Percentiles rank a stretch among this genome's conserved stretches.
Conservation (phyloP, 2,888 invertebrate species). For the Deroplatys truncata region DNA sequence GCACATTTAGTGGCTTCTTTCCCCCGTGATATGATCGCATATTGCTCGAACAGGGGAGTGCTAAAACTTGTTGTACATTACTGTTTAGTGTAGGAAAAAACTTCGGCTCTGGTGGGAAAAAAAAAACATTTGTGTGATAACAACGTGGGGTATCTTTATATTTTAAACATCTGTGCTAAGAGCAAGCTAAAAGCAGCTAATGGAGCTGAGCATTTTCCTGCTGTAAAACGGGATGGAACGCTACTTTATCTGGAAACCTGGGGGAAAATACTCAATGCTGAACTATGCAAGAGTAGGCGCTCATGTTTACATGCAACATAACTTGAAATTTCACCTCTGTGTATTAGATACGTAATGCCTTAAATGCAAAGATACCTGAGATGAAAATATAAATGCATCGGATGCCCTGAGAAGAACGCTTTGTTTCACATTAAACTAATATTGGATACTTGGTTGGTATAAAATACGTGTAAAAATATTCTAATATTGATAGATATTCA, state of each 20-base stretch:
- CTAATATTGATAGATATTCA: no score
- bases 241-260: not conserved
- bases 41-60: not conserved
- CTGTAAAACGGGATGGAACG: not conserved
- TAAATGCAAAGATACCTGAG: no score
- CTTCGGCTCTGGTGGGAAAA: not conserved
- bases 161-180: not conserved
- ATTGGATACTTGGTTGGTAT: no score
- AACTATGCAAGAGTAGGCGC: no score
- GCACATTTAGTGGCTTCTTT: not conserved
- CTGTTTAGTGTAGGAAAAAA: not conserved
- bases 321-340: not conserved
- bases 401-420: no score
- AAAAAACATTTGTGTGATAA: not conserved
- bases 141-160: not conserved
- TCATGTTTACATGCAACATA: not conserved
- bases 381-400: no score
- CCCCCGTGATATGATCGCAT: not conserved
- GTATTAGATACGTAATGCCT: no score
- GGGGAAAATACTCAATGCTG: not conserved
- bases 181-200: not conserved
- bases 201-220: not conserved
- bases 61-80: not conserved
- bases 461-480: no score
- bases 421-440: no score